Conservation (phyloP, 1,140 invertebrate species). For the Calliopsis andreniformis region DNA sequence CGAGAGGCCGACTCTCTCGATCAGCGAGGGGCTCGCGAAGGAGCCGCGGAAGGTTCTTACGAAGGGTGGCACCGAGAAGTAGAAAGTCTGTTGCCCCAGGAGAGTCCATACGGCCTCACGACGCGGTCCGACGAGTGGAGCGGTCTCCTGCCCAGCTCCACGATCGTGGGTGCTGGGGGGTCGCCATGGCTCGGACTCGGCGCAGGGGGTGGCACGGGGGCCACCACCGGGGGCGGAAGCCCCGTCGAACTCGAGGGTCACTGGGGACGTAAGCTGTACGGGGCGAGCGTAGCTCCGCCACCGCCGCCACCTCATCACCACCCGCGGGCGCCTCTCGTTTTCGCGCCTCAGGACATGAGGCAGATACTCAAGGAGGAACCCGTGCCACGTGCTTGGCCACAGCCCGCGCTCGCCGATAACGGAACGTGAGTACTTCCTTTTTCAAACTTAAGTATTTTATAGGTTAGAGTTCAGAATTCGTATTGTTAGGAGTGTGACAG, state of each 20-base stretch:
- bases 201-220: conserved; percentile 73
- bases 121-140: conserved; percentile 81
- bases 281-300: conserved; percentile 78
- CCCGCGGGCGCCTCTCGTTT: conserved; percentile 77
- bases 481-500: too few species aligned
- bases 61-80: conserved; percentile 58
- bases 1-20: conserved; percentile 49
- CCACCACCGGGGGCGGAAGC: conserved; percentile 75
- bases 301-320: conserved; percentile 80
- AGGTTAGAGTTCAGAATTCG: too few species aligned
- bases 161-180: conserved; percentile 81
- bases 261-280: conserved; percentile 80
- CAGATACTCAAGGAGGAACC: conserved; percentile 81
- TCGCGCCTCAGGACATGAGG: conserved; percentile 80
- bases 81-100: conserved; percentile 72
- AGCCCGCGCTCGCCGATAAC: conserved; percentile 76
- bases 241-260: conserved; percentile 79
- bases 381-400: conserved; percentile 79
- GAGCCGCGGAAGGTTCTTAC: conserved; percentile 38
- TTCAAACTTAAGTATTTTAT: too few species aligned
- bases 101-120: conserved; percentile 78
- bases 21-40: conserved; percentile 45
- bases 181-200: conserved; percentile 80
- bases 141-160: conserved; percentile 81
- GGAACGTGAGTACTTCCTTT: conserved; percentile 75